Conservation (phyloP, 2,888 invertebrate genomes). For the Labia minor region DNA sequence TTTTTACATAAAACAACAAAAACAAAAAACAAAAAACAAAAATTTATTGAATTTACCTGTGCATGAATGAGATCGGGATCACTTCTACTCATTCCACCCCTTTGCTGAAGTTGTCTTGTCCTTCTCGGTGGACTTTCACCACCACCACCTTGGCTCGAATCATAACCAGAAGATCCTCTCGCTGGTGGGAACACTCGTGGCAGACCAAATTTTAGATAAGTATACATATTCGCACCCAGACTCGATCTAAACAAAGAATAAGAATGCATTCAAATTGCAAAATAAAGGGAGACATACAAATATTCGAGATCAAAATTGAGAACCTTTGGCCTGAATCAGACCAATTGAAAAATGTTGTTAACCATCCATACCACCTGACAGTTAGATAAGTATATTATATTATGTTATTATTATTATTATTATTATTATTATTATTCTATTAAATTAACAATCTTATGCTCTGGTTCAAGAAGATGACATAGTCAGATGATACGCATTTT, state of each 20-base stretch:
- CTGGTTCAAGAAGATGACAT: neutral
- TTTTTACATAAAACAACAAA: too few relatives aligned
- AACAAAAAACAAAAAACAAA: too few relatives aligned
- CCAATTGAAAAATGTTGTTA: neutral
- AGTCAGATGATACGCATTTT: neutral
- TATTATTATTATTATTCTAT: too few relatives aligned
- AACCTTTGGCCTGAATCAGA: neutral
- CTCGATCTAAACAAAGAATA: slow-evolving; percentile 50
- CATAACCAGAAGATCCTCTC: slow-evolving; percentile 74
- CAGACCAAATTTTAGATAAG: slow-evolving; percentile 85
- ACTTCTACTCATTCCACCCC: slow-evolving; percentile 43
- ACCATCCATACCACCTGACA: neutral
- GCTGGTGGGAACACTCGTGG: slow-evolving; percentile 84
- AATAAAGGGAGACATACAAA: neutral
- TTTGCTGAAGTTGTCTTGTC: slow-evolving; percentile 26
- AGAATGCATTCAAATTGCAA: too few relatives aligned
- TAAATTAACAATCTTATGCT: neutral
- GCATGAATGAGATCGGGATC: slow-evolving; percentile 71
- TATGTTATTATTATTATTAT: too few relatives aligned
- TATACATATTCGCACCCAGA: slow-evolving; percentile 82
- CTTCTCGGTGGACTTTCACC: slow-evolving; percentile 29
- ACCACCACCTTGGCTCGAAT: slow-evolving; percentile 64
- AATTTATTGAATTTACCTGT: too few relatives aligned
- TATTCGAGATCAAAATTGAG: neutral
- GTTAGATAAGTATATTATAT: neutral